These are phyloP conservation scores for Hermatobates lingyangjiaoensis DNA, from an alignment of 1,140 invertebrate species.

Conservation along the genomic window DNA sequence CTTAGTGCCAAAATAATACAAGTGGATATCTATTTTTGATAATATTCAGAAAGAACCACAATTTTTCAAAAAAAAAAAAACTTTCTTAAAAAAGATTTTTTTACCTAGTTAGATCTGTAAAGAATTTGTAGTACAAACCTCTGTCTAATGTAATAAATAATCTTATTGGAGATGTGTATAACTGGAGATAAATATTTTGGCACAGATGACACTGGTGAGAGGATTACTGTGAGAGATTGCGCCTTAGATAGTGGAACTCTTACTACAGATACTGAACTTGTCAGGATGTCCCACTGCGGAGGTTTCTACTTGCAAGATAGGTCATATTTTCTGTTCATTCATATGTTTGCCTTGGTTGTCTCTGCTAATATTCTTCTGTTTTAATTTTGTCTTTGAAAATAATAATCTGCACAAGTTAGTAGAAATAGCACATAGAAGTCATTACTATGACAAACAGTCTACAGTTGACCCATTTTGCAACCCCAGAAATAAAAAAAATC, in stretches of 20 bases:
- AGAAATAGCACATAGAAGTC: background rate
- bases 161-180: background rate
- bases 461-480: no score
- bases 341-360: background rate
- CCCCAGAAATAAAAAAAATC: no score
- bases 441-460: no score
- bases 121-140: no score
- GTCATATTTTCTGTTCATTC: slow-evolving; percentile 28
- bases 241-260: slow-evolving; percentile 81
- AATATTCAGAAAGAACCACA: no score
- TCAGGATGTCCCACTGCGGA: slow-evolving; percentile 83
- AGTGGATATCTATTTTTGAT: no score
- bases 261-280: slow-evolving; percentile 81
- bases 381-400: background rate
- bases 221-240: slow-evolving; percentile 65
- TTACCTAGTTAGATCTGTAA: no score
- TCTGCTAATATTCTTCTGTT: background rate
- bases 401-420: background rate
- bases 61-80: no score
- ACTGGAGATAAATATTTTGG: slow-evolving; percentile 7
- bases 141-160: no score
- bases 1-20: no score
- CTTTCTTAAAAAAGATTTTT: no score
- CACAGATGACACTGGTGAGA: slow-evolving; percentile 55
- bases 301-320: slow-evolving; percentile 70